Evolutionary conservation across 2,888 invertebrate species (phyloP), one percentile per base, ranked within the genome.

Genomic region (Lobophora halterata): DNA sequence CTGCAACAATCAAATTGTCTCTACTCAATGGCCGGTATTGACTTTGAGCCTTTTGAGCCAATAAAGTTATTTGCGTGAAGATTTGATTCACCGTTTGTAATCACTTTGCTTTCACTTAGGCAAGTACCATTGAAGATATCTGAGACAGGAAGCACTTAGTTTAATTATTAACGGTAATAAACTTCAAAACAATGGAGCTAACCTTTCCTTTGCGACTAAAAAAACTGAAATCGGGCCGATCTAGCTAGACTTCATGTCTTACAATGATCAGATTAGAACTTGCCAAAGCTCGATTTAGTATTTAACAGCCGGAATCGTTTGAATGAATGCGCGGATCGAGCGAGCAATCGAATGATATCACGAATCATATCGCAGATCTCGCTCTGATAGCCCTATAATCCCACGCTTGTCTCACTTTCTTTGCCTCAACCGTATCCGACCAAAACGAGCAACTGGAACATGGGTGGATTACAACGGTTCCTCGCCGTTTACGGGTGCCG

Each of bases 401-500:
- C 75, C 78, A 79, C 79, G 78, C 65, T 66, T 55, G 67, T 55
- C 61, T 69, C 62, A 73, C 73, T 77, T 79, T 78, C 71, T 61
- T 70, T 61, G 55, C 57, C 52, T 62, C 65, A 65, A 58, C 52
- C 55, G 57, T 49, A 43, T 30, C 46, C 32, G 46, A 58, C 67
- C 73, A 71, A 73, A 71, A 70, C 52, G 53, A 65, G 68, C 58
- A 70, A 70, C 58, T 70, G 64, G 65, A 66, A 62, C 64, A 66
- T 61, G 61, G 58, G 55, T 64, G 59, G 61, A 65, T 61, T 61
- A 51, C 58, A 76, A 74, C 77, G 72, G 74, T 69, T 61, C 55
- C 63, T 63, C 37, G 51, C 51, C 56, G 48, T 63, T 60, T 61
- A 52, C 43, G 43, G 46, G 51, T 58, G 50, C 46, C n/a, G n/a